Conservation (phyloP, 2,797 vertebrate species). For the Sebastes reedi region DNA sequence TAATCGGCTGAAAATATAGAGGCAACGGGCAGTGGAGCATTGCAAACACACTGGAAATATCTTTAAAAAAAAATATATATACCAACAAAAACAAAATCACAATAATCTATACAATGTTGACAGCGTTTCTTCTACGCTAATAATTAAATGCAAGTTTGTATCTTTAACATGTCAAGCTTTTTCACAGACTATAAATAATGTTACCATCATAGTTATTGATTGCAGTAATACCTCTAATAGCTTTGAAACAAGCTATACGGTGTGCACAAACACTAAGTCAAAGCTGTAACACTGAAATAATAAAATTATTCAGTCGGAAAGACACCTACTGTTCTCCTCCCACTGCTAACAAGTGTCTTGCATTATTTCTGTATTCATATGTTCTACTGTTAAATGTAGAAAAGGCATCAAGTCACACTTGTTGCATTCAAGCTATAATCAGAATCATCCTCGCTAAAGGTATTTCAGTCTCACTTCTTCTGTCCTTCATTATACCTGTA, state of each 20-base stretch:
- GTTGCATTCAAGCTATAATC: not conserved
- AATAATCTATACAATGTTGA: not conserved
- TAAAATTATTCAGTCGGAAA: conserved; percentile 25
- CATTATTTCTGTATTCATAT: not conserved
- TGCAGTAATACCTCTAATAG: not conserved
- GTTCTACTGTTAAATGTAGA: not conserved
- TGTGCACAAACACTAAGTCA: not conserved
- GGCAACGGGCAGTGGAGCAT: not conserved
- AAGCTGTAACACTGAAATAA: conserved; percentile 5
- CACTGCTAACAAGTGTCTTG: not conserved
- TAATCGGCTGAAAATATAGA: not conserved
- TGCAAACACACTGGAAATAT: not conserved
- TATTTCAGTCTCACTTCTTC: conserved; percentile 3
- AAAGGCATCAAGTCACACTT: not conserved
- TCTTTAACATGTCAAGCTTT: not conserved
- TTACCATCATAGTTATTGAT: not conserved
- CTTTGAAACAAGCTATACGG: not conserved
- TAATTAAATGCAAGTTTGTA: not conserved
- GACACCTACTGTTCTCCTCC: not conserved
- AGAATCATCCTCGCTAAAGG: not conserved
- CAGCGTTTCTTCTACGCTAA: not conserved
- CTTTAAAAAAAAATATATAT: not conserved
- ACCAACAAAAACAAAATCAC: not conserved
- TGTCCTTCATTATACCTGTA: not conserved
- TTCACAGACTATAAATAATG: not conserved